phyloP scores from a whole-genome alignment of 1,140 invertebrate genomes.

The Drosophila subobscura region DNA sequence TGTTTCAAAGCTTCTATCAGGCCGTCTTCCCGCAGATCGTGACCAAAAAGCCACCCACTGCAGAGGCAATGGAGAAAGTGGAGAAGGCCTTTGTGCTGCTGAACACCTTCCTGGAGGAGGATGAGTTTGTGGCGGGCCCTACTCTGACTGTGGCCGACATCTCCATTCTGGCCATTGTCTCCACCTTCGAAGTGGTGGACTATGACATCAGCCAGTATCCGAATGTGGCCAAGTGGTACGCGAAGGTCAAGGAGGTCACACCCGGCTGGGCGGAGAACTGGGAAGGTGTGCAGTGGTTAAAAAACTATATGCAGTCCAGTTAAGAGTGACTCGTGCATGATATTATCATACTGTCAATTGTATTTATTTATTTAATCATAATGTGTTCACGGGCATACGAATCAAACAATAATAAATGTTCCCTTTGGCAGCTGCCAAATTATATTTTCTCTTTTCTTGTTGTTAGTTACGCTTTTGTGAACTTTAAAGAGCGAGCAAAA shows the following conservation, averaged over 20 bases:
- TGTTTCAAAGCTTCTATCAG: slow-evolving; percentile 86
- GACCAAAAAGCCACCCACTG: slow-evolving; percentile 85
- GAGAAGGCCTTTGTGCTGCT: slow-evolving; percentile 86
- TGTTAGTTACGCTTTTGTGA: too few relatives aligned
- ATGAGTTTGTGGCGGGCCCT: slow-evolving; percentile 87
- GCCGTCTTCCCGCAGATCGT: slow-evolving; percentile 89
- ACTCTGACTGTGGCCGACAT: slow-evolving; percentile 90
- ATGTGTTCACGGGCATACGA: too few relatives aligned
- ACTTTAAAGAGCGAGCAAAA: too few relatives aligned
- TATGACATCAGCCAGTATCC: slow-evolving; percentile 86
- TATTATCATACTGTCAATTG: not conserved
- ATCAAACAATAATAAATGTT: too few relatives aligned
- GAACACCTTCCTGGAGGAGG: slow-evolving; percentile 87
- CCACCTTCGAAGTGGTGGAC: slow-evolving; percentile 87
- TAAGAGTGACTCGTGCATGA: slow-evolving; percentile 2
- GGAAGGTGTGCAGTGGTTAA: slow-evolving; percentile 50
- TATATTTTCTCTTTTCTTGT: too few relatives aligned
- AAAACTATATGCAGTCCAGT: slow-evolving; percentile 22
- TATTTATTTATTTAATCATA: slow-evolving; percentile 1
- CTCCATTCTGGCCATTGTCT: slow-evolving; percentile 86
- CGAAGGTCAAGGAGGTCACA: slow-evolving; percentile 87
- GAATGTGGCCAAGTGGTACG: slow-evolving; percentile 89
- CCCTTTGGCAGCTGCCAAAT: too few relatives aligned
- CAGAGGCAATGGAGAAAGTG: slow-evolving; percentile 86
- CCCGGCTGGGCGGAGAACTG: slow-evolving; percentile 84